A percentile compares a stretch with the other conserved stretches of the same genome.
Evolutionary conservation across 1,140 invertebrate species (phyloP).

Genomic region (Drosophila auraria): DNA sequence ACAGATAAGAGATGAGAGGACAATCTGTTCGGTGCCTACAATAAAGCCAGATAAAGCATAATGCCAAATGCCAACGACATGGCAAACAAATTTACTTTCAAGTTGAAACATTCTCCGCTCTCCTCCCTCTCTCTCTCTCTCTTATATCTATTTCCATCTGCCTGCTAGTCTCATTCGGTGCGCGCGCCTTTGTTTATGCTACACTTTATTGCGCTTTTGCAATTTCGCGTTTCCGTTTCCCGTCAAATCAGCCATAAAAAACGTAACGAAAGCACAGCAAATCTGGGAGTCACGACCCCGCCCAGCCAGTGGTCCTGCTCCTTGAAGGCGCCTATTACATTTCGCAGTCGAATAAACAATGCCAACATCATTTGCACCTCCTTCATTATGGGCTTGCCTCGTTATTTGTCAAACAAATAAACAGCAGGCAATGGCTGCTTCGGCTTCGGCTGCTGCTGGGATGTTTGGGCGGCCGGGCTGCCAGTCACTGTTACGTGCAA

Average conservation of each 20-base stretch:
- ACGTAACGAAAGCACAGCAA: constrained; percentile 40
- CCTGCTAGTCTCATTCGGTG: constrained; percentile 60
- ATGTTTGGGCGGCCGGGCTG: constrained; percentile 17
- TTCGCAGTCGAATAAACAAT: constrained; percentile 83
- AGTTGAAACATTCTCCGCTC: constrained; percentile 63
- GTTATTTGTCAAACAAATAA: constrained; percentile 83
- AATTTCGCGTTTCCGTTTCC: constrained; percentile 83
- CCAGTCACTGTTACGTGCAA: constrained; percentile 74
- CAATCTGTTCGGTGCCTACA: constrained; percentile 43
- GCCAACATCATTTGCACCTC: constrained; percentile 83
- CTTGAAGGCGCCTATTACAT: constrained; percentile 76
- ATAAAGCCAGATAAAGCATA: constrained; percentile 45
- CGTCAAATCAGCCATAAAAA: constrained; percentile 83
- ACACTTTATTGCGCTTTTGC: constrained; percentile 83
- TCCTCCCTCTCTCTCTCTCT: background rate
- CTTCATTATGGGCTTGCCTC: constrained; percentile 79
- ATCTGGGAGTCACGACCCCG: constrained; percentile 71
- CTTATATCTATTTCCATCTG: constrained; percentile 33
- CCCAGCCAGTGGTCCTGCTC: constrained; percentile 30
- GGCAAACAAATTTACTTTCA: constrained; percentile 81
- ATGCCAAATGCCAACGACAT: constrained; percentile 38
- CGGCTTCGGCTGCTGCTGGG: background rate
- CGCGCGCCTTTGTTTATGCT: constrained; percentile 81
- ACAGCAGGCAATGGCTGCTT: constrained; percentile 52
- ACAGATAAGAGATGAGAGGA: constrained; percentile 27